Evolutionary conservation across 2,113 vertebrate genomes (phyloP).

Genomic region (Hippocampus abdominalis): DNA sequence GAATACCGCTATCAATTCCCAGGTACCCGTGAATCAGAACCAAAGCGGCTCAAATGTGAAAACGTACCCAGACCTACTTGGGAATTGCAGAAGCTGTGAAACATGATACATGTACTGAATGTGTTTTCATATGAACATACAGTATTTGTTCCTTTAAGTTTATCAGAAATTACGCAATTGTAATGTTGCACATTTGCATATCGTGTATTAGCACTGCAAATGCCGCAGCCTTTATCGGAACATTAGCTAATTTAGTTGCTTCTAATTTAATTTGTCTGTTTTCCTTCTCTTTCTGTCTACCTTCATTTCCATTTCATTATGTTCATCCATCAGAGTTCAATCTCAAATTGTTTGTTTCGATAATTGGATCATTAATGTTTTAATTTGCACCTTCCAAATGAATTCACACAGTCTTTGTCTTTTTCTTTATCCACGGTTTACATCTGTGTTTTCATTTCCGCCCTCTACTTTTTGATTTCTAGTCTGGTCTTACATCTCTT

Average conservation of each 20-base stretch:
- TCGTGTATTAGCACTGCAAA: constrained; percentile 33
- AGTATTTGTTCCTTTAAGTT: constrained; percentile 1
- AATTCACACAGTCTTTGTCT: constrained; percentile 27
- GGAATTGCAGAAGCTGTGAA: background rate
- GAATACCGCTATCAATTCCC: no score
- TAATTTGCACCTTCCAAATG: constrained; percentile 49
- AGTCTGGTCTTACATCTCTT: constrained; percentile 25
- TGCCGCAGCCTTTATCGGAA: constrained; percentile 34
- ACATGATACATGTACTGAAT: background rate
- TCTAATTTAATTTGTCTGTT: constrained; percentile 27
- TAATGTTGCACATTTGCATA: background rate
- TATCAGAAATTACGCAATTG: constrained; percentile 8
- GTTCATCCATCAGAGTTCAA: constrained; percentile 32
- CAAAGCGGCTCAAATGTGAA: no score
- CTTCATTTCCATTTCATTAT: constrained; percentile 7
- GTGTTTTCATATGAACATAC: background rate
- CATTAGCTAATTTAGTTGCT: constrained; percentile 23
- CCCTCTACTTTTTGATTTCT: background rate
- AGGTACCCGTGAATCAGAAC: no score
- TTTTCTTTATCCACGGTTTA: constrained; percentile 18
- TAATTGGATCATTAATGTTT: constrained; percentile 61
- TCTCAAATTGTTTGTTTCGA: constrained; percentile 37
- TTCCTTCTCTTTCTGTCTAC: constrained; percentile 11
- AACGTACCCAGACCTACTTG: no score
- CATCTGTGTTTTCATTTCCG: constrained; percentile 26